Conservation (phyloP, 1,140 invertebrate genomes). For the Dinothrombium tinctorium region DNA sequence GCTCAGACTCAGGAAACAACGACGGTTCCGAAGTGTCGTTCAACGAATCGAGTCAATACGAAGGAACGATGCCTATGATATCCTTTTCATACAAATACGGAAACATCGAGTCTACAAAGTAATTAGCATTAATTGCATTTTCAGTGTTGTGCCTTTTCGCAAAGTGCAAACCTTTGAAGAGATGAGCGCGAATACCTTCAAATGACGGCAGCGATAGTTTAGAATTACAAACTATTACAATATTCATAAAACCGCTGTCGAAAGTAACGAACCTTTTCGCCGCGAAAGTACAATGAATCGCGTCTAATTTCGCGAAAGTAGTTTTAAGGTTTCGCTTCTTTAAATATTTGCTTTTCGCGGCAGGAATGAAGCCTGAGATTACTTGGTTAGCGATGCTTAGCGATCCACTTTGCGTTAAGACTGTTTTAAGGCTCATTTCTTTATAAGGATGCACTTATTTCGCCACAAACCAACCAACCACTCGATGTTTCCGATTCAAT, state of each 20-base stretch:
- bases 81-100: slow-evolving; percentile 20
- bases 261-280: no score
- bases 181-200: no score
- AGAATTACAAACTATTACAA: no score
- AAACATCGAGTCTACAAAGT: not conserved
- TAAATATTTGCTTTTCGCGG: no score
- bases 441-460: not conserved
- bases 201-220: no score
- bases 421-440: not conserved
- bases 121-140: no score
- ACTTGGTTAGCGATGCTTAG: not conserved
- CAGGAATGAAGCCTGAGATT: not conserved
- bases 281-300: no score
- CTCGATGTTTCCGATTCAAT: not conserved
- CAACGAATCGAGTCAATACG: slow-evolving; percentile 15
- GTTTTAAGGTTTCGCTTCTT: no score
- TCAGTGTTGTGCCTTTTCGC: no score
- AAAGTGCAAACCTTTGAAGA: no score
- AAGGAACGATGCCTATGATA: slow-evolving; percentile 19
- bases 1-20: not conserved
- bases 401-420: not conserved
- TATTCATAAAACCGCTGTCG: no score
- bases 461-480: not conserved
- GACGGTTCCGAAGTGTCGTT: slow-evolving; percentile 11
- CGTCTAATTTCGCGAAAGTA: no score